Conservation (phyloP, 2,113 vertebrate species). For the Cavia aperea region DNA sequence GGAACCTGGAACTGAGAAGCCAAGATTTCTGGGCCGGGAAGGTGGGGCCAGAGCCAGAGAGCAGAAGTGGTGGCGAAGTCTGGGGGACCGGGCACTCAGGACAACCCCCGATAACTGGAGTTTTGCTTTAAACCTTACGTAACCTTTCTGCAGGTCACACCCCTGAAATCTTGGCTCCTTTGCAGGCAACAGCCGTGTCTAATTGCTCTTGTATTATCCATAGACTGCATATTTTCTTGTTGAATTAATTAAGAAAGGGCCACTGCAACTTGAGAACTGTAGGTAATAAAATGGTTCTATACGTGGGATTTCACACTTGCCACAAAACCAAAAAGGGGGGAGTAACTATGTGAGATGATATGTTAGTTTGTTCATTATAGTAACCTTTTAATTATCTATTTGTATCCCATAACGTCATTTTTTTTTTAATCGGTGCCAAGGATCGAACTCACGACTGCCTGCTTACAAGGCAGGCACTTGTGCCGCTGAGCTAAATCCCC, state of each 20-base stretch:
- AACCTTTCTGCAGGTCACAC: background rate
- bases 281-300: background rate
- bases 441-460: too few species aligned
- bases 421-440: background rate
- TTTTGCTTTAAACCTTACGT: background rate
- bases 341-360: background rate
- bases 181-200: background rate
- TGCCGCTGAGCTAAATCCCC: too few species aligned
- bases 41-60: too few species aligned
- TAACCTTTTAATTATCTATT: background rate
- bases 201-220: background rate
- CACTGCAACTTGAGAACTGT: background rate
- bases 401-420: background rate
- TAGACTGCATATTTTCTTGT: background rate
- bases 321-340: background rate
- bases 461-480: too few species aligned
- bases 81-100: background rate
- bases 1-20: background rate
- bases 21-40: background rate
- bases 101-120: background rate
- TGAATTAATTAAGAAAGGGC: background rate
- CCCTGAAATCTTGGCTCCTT: background rate
- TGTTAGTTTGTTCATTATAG: background rate
- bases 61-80: rapidly evolving
- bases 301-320: background rate